These are phyloP conservation scores for Hydropotes inermis DNA, from an alignment of 2,113 vertebrate genomes.

Conservation along the genomic window DNA sequence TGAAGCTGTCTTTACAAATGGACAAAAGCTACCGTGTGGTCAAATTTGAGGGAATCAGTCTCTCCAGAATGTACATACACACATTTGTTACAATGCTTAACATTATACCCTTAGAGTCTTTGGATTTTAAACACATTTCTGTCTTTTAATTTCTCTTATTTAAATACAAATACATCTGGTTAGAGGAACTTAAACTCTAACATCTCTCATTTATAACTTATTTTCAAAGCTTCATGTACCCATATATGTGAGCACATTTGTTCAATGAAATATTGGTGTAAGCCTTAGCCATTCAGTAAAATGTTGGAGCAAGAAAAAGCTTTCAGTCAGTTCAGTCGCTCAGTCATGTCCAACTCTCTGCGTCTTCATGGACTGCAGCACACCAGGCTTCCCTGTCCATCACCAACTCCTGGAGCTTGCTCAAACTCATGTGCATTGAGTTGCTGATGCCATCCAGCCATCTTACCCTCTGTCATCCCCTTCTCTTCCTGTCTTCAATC, in stretches of 20 bases:
- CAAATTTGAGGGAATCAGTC: neutral
- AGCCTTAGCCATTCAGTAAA: neutral
- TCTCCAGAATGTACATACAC: neutral
- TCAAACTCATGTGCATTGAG: neutral
- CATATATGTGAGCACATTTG: neutral
- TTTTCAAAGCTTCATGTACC: neutral
- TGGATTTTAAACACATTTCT: neutral
- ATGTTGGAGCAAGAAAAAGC: neutral
- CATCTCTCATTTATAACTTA: neutral
- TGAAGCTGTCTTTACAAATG: neutral
- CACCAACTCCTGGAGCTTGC: rapidly evolving
- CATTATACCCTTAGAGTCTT: neutral
- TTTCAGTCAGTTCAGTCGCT: neutral
- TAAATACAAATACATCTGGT: neutral
- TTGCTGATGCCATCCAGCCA: neutral
- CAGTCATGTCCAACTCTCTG: neutral
- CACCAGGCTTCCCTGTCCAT: neutral
- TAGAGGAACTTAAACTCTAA: neutral
- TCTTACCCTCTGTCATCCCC: neutral
- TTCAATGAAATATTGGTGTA: neutral
- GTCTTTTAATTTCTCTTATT: neutral
- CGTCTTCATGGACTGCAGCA: neutral
- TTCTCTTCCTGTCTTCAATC: neutral
- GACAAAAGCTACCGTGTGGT: neutral
- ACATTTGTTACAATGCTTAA: neutral